Evolutionary conservation across 2,797 vertebrate genomes (phyloP), one percentile per base, ranked within the genome.

Genomic region (Rhadinocentrus ornatus): DNA sequence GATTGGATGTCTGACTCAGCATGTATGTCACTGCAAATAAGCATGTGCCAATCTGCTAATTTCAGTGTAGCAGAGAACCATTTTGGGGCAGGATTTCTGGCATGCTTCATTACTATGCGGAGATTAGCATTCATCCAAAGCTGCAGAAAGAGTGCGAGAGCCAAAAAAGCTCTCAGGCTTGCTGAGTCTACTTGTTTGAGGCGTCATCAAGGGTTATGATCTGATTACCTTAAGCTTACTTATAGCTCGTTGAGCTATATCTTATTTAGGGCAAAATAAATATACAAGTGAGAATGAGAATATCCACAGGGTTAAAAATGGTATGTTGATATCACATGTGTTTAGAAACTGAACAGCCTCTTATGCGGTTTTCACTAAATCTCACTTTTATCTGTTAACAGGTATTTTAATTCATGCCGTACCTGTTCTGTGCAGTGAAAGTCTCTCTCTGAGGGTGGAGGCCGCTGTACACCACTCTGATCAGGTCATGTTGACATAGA

Each of bases 391-490:
- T 11, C 37, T 62, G 15, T 35, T 16, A 39, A 32, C 57, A 81
- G 62, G 48, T 69, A 66, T 7, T 37, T 55, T 61, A 63, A 54
- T 65, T 10, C 2, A 16, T 41, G 61, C 0, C 76, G 73, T 92
- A 98, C 97, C 98, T 95, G 94, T 99, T 99, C 92, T 99, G 98
- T 32, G 98, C 98, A 24, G 98, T 99, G 92, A 99, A 98, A 54
- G 97, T 98, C 93, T 99, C 98, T 90, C 97, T 96, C 88, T 99
- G 98, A 78, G 97, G 97, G 90, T 98, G 97, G 85, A 98, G 94
- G 82, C 97, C 97, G 46, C 97, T 98, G 93, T 99, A 99, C 86
- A 99, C 96, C 87, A 99, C 97, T 84, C 95, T 92, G 93, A 98
- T 97, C 87, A 98, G 96, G 89, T 98, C 97, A 69, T 99, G 97